Percentiles rank a stretch among this genome's conserved stretches.
These are phyloP conservation scores for Callyntrura sp. DNA, from an alignment of 2,888 invertebrate species.

Conservation along the genomic window DNA sequence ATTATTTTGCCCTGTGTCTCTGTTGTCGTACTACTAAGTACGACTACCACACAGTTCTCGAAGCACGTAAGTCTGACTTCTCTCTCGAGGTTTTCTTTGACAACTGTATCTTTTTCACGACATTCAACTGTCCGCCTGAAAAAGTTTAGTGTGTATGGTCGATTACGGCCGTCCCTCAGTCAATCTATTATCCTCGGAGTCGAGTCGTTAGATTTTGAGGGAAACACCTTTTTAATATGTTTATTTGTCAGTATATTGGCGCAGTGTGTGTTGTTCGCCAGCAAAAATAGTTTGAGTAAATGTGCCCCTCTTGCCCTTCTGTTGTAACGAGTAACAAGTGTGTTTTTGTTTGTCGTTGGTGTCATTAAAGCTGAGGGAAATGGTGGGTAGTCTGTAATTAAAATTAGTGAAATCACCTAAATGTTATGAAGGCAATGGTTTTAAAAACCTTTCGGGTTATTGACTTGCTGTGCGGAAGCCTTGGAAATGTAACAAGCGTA, in stretches of 20 bases:
- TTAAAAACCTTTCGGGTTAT: constrained; percentile 65
- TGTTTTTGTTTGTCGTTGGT: constrained; percentile 19
- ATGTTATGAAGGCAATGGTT: constrained; percentile 66
- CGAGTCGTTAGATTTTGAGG: not conserved
- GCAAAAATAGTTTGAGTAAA: not conserved
- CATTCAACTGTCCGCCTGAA: constrained; percentile 35
- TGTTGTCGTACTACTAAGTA: not conserved
- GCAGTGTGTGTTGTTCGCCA: not conserved
- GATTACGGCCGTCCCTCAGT: not conserved
- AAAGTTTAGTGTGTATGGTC: constrained; percentile 4
- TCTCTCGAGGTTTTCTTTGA: constrained; percentile 53
- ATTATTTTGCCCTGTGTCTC: constrained; percentile 13
- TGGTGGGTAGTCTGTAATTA: constrained; percentile 62
- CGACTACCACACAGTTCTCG: not conserved
- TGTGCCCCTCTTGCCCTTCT: not conserved
- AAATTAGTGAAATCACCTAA: constrained; percentile 66
- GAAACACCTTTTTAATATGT: constrained; percentile 36
- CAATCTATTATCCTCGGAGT: not conserved
- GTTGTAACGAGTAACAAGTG: not conserved
- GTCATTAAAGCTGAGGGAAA: constrained; percentile 17
- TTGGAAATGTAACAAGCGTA: constrained; percentile 15
- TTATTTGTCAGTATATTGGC: constrained; percentile 31
- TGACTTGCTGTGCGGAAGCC: constrained; percentile 42
- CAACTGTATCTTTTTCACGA: constrained; percentile 67
- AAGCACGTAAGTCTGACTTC: not conserved